These are phyloP conservation scores for Stramonita haemastoma DNA, from an alignment of 2,888 invertebrate genomes.

Conservation along the genomic window DNA sequence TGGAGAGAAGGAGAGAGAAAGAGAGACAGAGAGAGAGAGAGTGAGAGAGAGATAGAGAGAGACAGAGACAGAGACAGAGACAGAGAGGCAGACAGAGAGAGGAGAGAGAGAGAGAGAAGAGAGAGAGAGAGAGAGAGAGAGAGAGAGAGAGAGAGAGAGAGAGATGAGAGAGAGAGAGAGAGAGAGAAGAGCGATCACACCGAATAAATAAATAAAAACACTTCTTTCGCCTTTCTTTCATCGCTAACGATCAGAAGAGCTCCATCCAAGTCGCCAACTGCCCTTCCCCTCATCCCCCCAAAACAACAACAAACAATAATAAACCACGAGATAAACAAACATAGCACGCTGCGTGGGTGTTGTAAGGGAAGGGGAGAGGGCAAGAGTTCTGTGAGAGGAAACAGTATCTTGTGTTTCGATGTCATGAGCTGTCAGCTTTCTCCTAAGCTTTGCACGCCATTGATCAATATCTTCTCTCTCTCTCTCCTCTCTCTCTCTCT, in stretches of 20 bases:
- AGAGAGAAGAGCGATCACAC: not conserved
- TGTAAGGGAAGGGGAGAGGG: not conserved
- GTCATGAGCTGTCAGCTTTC: no score
- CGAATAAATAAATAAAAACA: no score
- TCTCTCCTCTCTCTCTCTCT: no score
- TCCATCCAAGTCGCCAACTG: not conserved
- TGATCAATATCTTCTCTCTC: no score
- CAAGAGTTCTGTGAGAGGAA: not conserved
- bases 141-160: not conserved
- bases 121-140: constrained; percentile 6
- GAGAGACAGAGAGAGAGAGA: no score
- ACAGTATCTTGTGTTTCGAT: no score
- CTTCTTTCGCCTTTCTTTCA: no score
- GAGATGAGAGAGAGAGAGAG: not conserved
- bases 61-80: not conserved
- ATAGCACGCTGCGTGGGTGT: no score
- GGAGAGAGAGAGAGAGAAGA: not conserved
- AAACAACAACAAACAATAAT: not conserved
- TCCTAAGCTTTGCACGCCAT: no score
- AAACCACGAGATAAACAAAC: not conserved
- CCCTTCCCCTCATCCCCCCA: no score
- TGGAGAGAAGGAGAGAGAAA: no score
- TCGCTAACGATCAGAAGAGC: not conserved
- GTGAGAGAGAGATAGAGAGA: no score
- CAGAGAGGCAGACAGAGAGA: not conserved